Evolutionary conservation across 2,888 invertebrate species (phyloP), one percentile per base, ranked within the genome.

Genomic region (Melanostoma scalare): DNA sequence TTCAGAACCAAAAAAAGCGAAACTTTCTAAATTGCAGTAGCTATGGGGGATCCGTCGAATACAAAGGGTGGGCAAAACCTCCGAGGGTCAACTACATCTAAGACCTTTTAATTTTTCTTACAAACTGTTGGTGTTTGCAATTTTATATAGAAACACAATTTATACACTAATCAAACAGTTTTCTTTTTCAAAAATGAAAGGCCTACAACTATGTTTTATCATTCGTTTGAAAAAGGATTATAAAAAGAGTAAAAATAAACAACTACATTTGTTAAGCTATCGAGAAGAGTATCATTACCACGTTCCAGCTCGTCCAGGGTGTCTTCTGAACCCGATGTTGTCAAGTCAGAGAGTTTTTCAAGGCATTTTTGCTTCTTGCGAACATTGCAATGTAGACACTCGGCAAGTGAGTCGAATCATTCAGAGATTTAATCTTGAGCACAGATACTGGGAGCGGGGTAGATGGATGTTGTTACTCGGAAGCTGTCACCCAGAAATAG

Each of bases 341-440:
- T 91, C 50, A 91, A 72, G 84, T 91, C 91, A 2, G 90, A 90
- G 53, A 91, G 75, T 85, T 91, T 91, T 88, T 97, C 96, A 38
- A 98, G 93, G 86, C 96, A 96, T 88, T 97, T 96, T 92, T 99
- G 98, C 87, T 95, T 94, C 92, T 98, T 97, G n/a, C 99, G 93
- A 2, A 98, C 98, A 92, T 99, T 99, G 99, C 99, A 99, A 89
- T 99, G 98, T 31, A 99, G 93, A 90, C 99, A 99, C 89, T 98
- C 98, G 5, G 97, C 98, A 85, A 99, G 92, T 0, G 98, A 97
- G 89, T 97, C 98, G 91, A 99, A 99, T 99, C 99, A 99, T 90
- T 99, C 99, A 6, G 96, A 95, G 87, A 99, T 98, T 92, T 98
- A 99, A 91, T 98, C 98, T 88, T 96, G 96, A 0, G 97, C 95